A percentile compares a stretch with the other conserved stretches of the same genome.
Evolutionary conservation across 1,140 invertebrate species (phyloP).

Genomic region (Drosophila oshimai): DNA sequence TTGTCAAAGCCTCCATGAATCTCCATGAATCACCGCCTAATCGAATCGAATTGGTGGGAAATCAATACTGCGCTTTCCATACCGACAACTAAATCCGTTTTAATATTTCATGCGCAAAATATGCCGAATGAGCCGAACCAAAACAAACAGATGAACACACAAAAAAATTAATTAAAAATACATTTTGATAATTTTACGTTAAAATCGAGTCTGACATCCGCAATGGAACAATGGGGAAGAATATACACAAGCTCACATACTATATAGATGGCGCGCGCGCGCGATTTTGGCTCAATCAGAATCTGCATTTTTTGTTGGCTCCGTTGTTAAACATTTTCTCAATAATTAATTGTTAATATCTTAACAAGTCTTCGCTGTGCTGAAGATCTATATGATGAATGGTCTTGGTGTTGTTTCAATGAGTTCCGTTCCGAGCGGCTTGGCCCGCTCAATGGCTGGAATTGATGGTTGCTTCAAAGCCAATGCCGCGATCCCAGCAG

Average conservation of each 20-base stretch:
- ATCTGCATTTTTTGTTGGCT: slow-evolving; percentile 19
- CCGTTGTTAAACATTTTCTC: slow-evolving; percentile 62
- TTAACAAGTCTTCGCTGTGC: slow-evolving; percentile 59
- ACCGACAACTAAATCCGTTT: slow-evolving; percentile 24
- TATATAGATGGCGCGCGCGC: slow-evolving; percentile 61
- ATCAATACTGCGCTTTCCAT: slow-evolving; percentile 17
- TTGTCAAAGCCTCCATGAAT: slow-evolving; percentile 14
- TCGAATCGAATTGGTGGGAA: neutral
- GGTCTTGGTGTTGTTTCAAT: slow-evolving; percentile 44
- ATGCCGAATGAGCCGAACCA: slow-evolving; percentile 28
- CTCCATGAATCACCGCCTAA: neutral
- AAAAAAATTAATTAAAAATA: slow-evolving; percentile 52
- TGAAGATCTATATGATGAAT: slow-evolving; percentile 64
- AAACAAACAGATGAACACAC: slow-evolving; percentile 38
- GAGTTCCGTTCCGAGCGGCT: slow-evolving; percentile 63
- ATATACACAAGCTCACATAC: slow-evolving; percentile 37
- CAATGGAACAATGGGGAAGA: slow-evolving; percentile 59
- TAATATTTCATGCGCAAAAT: slow-evolving; percentile 45
- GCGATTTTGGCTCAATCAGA: slow-evolving; percentile 15
- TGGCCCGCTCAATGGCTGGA: slow-evolving; percentile 21
- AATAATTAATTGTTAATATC: slow-evolving; percentile 79
- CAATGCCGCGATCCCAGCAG: slow-evolving; percentile 9
- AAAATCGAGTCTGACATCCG: slow-evolving; percentile 69
- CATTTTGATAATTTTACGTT: slow-evolving; percentile 54
- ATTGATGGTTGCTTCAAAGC: slow-evolving; percentile 54